Evolutionary conservation across 1,140 invertebrate species (phyloP).

Genomic region (Pseudomyrmex gracilis): DNA sequence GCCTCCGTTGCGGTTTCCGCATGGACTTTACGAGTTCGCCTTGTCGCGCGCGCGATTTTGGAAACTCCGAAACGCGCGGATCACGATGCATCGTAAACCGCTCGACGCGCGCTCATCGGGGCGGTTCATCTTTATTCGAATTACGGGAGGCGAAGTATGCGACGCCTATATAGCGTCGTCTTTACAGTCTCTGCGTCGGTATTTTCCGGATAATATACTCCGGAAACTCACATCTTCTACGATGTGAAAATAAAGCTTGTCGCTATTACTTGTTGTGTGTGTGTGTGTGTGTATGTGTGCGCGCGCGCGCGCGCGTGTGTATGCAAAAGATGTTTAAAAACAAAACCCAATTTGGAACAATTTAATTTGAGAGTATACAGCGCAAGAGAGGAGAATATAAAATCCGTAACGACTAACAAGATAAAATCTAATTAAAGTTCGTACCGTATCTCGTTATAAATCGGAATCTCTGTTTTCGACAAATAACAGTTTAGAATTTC

Average conservation of each 20-base stretch:
- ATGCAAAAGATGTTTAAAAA: no score
- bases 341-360: no score
- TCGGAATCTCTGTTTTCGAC: not conserved
- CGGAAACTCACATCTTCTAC: not conserved
- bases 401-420: no score
- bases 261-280: no score
- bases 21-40: constrained; percentile 46
- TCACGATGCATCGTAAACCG: constrained; percentile 36
- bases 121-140: constrained; percentile 17
- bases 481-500: constrained; percentile 1
- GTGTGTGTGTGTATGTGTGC: no score
- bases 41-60: constrained; percentile 36
- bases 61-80: constrained; percentile 45
- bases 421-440: no score
- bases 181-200: not conserved
- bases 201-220: not conserved
- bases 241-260: not conserved
- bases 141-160: not conserved
- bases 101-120: not conserved
- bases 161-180: not conserved
- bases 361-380: no score
- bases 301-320: no score
- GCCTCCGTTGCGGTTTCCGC: constrained; percentile 16
- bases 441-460: not conserved
- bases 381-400: no score